Base-by-base conservation (phyloP, 2,797 vertebrate species). In the Tokudaia muenninki region DNA sequence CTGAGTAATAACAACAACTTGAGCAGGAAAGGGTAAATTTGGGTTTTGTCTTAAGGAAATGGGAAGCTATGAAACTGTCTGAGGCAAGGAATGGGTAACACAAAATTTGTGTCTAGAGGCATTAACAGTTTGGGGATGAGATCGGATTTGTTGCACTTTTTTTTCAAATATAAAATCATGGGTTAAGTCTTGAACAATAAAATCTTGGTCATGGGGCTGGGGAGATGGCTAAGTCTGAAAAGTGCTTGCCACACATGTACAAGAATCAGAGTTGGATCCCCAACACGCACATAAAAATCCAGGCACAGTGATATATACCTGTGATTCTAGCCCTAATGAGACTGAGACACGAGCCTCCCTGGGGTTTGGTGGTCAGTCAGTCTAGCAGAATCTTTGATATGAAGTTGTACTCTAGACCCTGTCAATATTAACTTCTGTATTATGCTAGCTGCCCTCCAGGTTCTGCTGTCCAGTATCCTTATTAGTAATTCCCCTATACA, bases 61-160 rank as follows among this genome's bases (percentile, higher is more conserved):
- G 11, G 16, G 26, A 61, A 95, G n/a, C 37, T 94, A 82, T 47
- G 75, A 90, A 81, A 91, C 78, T 16, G 37, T 89, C 92, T 90
- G 93, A 95, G 59, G 34, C 16, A 91, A 59, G 11, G 55, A 92
- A 61, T 1, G 16, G 0, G 19, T 67, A 88, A 44, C 11, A 78
- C n/a, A 4, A 95, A 26, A 96, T 88, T 83, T 96, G 61, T 75
- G 80, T 90, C 88, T 97, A 70, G 17, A 87, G 93, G 75, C 8
- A 81, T 57, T n/a, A 90, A 10, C 47, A 81, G 22, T 84, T 92
- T 92, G 12, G 55, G 94, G 19, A 95, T 65, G 10, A 92, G 26
- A 94, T 86, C 26, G 34, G n/a, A 84, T 11, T 63, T 41, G 31
- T n/a, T 86, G 44, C 65, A n/a, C 26, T 67, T 81, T 59, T 81